Evolutionary conservation across 2,888 invertebrate genomes (phyloP), one percentile per base, ranked within the genome.

Genomic region (Neoitamus cyanurus): DNA sequence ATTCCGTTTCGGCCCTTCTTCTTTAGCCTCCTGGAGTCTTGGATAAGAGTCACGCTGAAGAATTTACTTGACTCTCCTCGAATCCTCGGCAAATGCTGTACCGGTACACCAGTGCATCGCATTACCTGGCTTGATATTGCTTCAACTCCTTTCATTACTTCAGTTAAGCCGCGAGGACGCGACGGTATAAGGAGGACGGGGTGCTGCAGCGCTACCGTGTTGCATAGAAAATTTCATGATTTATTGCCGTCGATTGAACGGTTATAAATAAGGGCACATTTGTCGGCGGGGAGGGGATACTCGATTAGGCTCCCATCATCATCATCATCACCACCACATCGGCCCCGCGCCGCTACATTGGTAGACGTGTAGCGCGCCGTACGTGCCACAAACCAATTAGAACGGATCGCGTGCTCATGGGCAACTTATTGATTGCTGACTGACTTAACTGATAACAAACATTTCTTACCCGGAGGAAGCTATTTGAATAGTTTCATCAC

Each of bases 371-470:
- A 37, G 5, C 11, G 37, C 25, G 11, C 2, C 34, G 37, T 58
- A 80, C 80, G 80, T 80, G 80, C 80, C 68, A 34, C 20, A 58
- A 58, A 68, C 80, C 80, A 80, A 80, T 80, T 80, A 80, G 80
- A 80, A 80, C 25, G 80, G 13, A 80, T 80, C 80, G 80, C 68
- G 80, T 80, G 80, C 80, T 68, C 58, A 58, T 34, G 36, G 58
- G 31, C 80, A 68, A 80, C 80, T 80, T 80, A 80, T 80, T 80
- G 80, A 80, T 68, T 80, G 80, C 80, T 58, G 80, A 80, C 68
- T 58, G 36, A 80, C 80, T 68, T 15, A 80, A 80, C 48, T 80
- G 68, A 80, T 68, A 80, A 80, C 80, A 68, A 80, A 80, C 58
- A 68, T 58, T 80, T 80, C 58, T 48, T 80, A 34, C 31, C 20